Percentiles rank a stretch among this genome's conserved stretches.
Evolutionary conservation across 2,888 invertebrate genomes (phyloP).

Genomic region (Acrocera orbiculus): DNA sequence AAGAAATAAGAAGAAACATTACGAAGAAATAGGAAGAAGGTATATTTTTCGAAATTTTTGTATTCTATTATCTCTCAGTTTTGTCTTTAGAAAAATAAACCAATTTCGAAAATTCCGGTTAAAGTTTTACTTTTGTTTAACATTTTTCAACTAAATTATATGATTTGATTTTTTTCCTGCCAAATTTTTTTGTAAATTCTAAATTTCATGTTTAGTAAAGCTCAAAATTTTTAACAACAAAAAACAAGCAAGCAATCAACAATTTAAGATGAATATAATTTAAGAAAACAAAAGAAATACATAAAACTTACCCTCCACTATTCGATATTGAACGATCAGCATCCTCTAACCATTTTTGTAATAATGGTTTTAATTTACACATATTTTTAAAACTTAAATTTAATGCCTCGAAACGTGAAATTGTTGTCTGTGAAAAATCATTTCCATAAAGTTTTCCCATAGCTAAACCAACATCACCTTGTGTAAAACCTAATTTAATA

Average conservation of each 20-base stretch:
- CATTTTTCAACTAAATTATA: no score
- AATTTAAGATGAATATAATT: not conserved
- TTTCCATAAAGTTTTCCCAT: conserved; percentile 98
- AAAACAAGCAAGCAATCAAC: no score
- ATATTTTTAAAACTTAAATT: conserved; percentile 99
- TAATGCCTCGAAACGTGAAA: conserved; percentile 93
- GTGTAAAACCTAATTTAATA: conserved; percentile 96
- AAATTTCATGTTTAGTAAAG: not conserved
- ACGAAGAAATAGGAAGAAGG: no score
- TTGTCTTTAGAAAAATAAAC: no score
- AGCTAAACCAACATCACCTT: conserved; percentile 95
- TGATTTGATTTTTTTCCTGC: no score
- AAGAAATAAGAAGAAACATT: no score
- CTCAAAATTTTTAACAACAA: no score
- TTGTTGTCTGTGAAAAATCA: conserved; percentile 98
- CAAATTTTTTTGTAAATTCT: no score
- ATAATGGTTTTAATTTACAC: conserved; percentile 95
- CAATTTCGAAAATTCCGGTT: no score
- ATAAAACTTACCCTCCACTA: conserved; percentile 37
- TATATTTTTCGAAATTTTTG: no score
- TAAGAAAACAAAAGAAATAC: not conserved
- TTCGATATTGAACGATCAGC: conserved; percentile 68
- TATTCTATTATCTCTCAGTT: no score
- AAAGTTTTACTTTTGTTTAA: no score
- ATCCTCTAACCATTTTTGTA: conserved; percentile 95